Percentiles rank a stretch among this genome's conserved stretches.
Conservation (phyloP, 2,113 vertebrate genomes). For the Oryctolagus cuniculus region mOryCun1.1 NC_091443.1:8015501-8016000, state of each 20-base stretch:
- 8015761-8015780: background rate
- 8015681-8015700: fast-evolving
- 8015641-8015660: background rate
- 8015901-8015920: background rate
- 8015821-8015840: background rate
- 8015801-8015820: background rate
- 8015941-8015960: too few relatives aligned
- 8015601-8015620: background rate
- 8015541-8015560: background rate
- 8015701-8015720: background rate
- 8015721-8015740: background rate
- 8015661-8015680: fast-evolving
- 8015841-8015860: fast-evolving
- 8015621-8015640: background rate
- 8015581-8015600: background rate
- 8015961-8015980: background rate
- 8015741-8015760: background rate
- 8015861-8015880: background rate
- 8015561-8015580: background rate
- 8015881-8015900: background rate
- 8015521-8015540: background rate
- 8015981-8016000: fast-evolving
- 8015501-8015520: background rate
- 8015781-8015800: background rate
- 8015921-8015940: background rate